Evolutionary conservation across 2,888 invertebrate species (phyloP).

Genomic region (Candidula unifasciata): DNA sequence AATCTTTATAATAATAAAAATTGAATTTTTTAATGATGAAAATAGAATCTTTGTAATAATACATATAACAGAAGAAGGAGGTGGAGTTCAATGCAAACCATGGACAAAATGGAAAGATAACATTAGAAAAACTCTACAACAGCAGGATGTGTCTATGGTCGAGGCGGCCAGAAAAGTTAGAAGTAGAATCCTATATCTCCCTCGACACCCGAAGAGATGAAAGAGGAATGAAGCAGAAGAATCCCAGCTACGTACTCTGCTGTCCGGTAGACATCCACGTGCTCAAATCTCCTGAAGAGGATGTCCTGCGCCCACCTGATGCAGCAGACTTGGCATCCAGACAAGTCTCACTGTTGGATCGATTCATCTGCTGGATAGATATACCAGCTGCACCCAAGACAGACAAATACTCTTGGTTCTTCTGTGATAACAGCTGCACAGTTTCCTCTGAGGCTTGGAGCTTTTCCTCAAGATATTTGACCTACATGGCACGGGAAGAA

Average conservation of each 20-base stretch:
- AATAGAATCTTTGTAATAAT: too few species aligned
- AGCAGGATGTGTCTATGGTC: too few species aligned
- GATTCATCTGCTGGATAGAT: neutral
- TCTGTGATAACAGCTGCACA: slow-evolving; percentile 59
- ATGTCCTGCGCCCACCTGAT: neutral
- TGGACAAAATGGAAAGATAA: too few species aligned
- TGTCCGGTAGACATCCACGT: neutral
- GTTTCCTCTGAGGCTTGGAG: slow-evolving; percentile 73
- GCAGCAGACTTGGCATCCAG: neutral
- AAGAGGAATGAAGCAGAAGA: too few species aligned
- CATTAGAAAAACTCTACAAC: too few species aligned
- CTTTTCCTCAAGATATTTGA: slow-evolving; percentile 60
- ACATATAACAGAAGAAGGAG: too few species aligned
- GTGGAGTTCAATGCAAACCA: too few species aligned
- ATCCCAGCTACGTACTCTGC: neutral
- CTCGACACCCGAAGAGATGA: too few species aligned
- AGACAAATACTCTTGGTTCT: slow-evolving; percentile 27
- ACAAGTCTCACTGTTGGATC: slow-evolving; percentile 39
- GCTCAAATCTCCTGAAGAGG: neutral
- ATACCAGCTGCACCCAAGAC: slow-evolving; percentile 45
- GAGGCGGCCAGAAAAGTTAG: too few species aligned
- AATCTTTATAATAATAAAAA: too few species aligned
- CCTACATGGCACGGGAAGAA: slow-evolving; percentile 38
- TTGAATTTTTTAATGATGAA: too few species aligned
- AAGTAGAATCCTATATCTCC: too few species aligned